A percentile compares a stretch with the other conserved stretches of the same genome.
Evolutionary conservation across 2,113 vertebrate genomes (phyloP).

Genomic region (Epinephelus lanceolatus): DNA sequence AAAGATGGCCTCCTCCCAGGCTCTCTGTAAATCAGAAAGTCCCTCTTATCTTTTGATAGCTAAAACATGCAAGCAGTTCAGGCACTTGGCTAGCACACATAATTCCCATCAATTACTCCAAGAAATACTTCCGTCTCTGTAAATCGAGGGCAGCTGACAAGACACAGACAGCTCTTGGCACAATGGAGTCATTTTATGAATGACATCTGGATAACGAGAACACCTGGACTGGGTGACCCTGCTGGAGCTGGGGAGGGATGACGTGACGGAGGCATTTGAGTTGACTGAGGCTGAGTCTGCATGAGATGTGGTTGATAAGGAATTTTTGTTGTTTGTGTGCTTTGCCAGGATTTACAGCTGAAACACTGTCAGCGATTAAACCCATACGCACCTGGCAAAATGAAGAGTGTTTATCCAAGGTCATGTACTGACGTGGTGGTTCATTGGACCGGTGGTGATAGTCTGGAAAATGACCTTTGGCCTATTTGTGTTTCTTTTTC

Average conservation of each 20-base stretch:
- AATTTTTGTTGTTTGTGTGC: constrained; percentile 53
- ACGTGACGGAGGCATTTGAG: constrained; percentile 19
- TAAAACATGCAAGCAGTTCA: constrained; percentile 74
- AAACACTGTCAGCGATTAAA: constrained; percentile 56
- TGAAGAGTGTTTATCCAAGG: constrained; percentile 51
- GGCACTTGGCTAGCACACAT: constrained; percentile 69
- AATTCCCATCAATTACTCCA: constrained; percentile 74
- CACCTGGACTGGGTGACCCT: constrained; percentile 79
- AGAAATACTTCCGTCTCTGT: constrained; percentile 76
- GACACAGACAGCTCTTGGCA: constrained; percentile 75
- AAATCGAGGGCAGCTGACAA: constrained; percentile 75
- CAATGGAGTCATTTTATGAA: constrained; percentile 70
- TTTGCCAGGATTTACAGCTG: constrained; percentile 52
- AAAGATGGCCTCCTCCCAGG: constrained; percentile 59
- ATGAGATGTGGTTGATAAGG: constrained; percentile 33
- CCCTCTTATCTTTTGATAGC: constrained; percentile 77
- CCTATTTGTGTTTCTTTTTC: not conserved
- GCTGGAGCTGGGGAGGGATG: constrained; percentile 39
- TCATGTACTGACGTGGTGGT: constrained; percentile 43
- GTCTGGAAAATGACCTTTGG: constrained; percentile 39
- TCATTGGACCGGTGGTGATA: constrained; percentile 13
- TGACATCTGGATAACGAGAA: constrained; percentile 77
- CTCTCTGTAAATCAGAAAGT: constrained; percentile 69
- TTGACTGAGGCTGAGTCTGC: constrained; percentile 23
- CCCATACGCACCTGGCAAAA: constrained; percentile 49